Conservation (phyloP, 1,140 invertebrate genomes). For the Polyergus mexicanus region DNA sequence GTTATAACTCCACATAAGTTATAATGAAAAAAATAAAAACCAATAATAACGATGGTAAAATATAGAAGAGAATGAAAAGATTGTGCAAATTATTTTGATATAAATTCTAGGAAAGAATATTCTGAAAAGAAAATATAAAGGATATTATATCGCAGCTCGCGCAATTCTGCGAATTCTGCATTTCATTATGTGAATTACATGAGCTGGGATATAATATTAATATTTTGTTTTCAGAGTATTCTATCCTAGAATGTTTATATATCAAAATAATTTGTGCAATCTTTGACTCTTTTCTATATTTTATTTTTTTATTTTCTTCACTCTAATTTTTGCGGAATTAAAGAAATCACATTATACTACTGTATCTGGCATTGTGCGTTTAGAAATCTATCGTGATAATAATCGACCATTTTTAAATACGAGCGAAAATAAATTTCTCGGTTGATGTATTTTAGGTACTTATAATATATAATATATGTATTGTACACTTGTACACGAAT, state of each 20-base stretch:
- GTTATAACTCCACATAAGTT: no score
- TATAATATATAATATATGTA: conserved; percentile 8
- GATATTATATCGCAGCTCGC: no score
- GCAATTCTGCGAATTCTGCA: no score
- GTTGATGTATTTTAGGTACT: neutral
- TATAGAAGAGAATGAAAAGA: no score
- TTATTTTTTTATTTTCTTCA: neutral
- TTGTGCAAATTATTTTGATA: no score
- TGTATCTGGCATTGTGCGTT: neutral
- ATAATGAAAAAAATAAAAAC: no score
- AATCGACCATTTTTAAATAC: neutral
- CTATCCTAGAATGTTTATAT: neutral
- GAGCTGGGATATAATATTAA: neutral
- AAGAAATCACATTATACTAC: neutral
- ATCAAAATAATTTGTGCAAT: neutral
- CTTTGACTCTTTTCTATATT: neutral
- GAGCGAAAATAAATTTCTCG: conserved; percentile 2
- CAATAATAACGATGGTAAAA: no score
- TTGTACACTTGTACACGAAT: neutral
- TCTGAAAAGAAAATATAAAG: no score
- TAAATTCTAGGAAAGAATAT: no score
- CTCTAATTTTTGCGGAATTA: neutral
- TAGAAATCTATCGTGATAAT: neutral
- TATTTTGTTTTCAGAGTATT: neutral
- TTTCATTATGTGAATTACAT: neutral